Evolutionary conservation across 2,797 vertebrate genomes (phyloP).

Genomic region (Lepus townsendii): DNA sequence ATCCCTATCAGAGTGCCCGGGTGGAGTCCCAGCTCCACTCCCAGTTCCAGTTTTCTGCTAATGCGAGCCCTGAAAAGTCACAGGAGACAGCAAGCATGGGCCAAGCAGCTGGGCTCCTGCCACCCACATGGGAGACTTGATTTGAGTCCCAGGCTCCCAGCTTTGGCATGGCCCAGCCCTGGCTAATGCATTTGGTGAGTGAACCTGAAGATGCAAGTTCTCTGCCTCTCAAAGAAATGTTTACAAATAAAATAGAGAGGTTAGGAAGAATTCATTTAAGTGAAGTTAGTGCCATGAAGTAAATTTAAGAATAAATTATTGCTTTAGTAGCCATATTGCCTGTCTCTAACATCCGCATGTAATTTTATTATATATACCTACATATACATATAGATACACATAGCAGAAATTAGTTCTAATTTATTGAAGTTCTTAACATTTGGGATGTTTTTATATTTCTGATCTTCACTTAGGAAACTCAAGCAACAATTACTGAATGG

Average conservation of each 20-base stretch:
- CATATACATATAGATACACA: neutral
- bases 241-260: neutral
- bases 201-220: too few relatives aligned
- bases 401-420: neutral
- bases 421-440: slow-evolving; percentile 14
- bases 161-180: too few relatives aligned
- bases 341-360: neutral
- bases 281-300: neutral
- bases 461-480: neutral
- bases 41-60: too few relatives aligned
- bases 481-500: neutral
- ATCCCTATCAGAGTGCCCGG: too few relatives aligned
- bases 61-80: too few relatives aligned
- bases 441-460: slow-evolving; percentile 4
- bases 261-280: neutral
- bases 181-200: too few relatives aligned
- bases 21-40: too few relatives aligned
- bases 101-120: too few relatives aligned
- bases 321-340: neutral
- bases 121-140: too few relatives aligned
- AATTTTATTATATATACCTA: neutral
- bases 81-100: too few relatives aligned
- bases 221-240: too few relatives aligned
- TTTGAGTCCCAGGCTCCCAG: too few relatives aligned
- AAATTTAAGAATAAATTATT: neutral